Evolutionary conservation across 2,888 invertebrate species (phyloP), one percentile per base, ranked within the genome.

Genomic region (Galerucella pusilla): DNA sequence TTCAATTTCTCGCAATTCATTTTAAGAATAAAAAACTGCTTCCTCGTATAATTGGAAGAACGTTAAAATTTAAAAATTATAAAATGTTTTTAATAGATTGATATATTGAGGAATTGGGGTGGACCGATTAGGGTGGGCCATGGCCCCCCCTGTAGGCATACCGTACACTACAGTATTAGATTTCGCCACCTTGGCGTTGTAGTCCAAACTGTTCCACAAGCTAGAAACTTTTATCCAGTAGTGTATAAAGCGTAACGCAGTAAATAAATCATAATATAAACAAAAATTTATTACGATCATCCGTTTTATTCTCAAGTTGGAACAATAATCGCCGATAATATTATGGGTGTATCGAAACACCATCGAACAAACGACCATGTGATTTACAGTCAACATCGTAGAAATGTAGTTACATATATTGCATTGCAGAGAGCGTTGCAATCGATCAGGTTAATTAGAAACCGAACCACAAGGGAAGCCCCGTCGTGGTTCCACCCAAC

Each of bases 381-480:
- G 79, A 80, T 80, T 81, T 81, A 80, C 78, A 78, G 46, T 71
- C 68, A 35, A 68, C 57, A 28, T 16, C 2, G 68, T 68, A 57
- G 28, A 42, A 57, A 49, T 66, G 72, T 80, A 81, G 83, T 82
- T 83, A 83, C 81, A 82, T 81, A 82, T 67, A 66, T 60, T 57
- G 57, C 72, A 59, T 80, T 78, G 80, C 78, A 73, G 73, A 76
- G 78, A 79, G 78, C 79, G 77, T 77, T 82, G 85, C 85, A 84
- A 86, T 86, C 85, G 85, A 86, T 86, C 86, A 85, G 85, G 82
- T 85, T 86, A 86, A 86, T 86, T 86, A 85, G 85, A 86, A 86
- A 85, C 60, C 67, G 70, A 74, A 74, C 74, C 74, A 59, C 59
- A 57, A 59, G 82, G 82, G 83, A 81, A 82, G 84, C 84, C 85